Evolutionary conservation across 53 echinoderm and acorn worm species (phyloP).

Genomic region (Hippasteria phrygiana): DNA sequence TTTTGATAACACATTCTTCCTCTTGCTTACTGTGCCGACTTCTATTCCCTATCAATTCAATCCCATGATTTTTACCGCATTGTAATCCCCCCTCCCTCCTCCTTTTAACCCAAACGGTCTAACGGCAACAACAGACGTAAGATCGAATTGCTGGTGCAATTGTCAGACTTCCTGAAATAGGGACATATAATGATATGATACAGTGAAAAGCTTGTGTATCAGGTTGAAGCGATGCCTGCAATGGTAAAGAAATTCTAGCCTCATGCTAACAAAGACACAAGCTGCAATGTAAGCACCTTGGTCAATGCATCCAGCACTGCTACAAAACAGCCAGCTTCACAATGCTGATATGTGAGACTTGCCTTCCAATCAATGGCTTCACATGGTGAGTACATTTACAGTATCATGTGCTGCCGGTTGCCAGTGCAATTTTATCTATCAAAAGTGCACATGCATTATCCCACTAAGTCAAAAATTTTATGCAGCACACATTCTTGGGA

Average conservation of each 20-base stretch:
- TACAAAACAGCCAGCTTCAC: slow-evolving; percentile 12
- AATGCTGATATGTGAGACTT: slow-evolving; percentile 50
- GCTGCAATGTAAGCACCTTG: slow-evolving; percentile 31
- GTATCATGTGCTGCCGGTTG: slow-evolving; percentile 17
- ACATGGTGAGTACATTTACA: slow-evolving; percentile 22
- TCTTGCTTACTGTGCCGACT: slow-evolving; percentile 1
- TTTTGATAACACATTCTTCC: background rate
- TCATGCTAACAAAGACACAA: slow-evolving; percentile 60
- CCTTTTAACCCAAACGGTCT: slow-evolving; percentile 13
- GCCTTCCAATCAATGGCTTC: slow-evolving; percentile 21
- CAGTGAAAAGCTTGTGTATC: slow-evolving; percentile 50
- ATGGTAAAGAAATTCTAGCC: slow-evolving; percentile 38
- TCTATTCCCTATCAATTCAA: slow-evolving; percentile 32
- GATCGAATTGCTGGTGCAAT: slow-evolving; percentile 58
- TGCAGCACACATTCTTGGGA: no score
- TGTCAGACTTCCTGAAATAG: slow-evolving; percentile 44
- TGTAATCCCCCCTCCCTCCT: slow-evolving; percentile 20
- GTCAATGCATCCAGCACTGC: background rate
- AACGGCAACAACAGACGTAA: slow-evolving; percentile 7
- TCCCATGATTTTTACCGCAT: slow-evolving; percentile 49
- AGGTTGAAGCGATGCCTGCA: background rate
- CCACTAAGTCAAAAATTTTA: no score
- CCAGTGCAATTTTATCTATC: background rate
- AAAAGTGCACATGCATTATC: background rate
- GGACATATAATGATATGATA: slow-evolving; percentile 35